These are phyloP conservation scores for Andrena chrysosceles DNA, from an alignment of 2,888 invertebrate genomes.

Conservation along the genomic window DNA sequence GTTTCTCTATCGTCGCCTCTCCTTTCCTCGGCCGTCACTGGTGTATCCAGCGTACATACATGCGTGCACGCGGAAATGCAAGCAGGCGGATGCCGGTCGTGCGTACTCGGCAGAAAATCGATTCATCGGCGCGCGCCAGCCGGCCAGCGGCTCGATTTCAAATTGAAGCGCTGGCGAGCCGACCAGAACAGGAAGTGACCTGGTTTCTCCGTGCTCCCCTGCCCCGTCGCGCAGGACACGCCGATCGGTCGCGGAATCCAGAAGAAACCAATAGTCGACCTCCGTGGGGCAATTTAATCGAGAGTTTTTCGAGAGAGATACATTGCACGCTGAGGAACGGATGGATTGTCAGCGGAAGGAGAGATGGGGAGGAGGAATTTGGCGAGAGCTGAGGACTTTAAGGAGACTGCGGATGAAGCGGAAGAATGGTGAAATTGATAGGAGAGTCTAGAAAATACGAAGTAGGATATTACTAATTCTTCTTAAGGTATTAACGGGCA, in stretches of 20 bases:
- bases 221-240: constrained; percentile 9
- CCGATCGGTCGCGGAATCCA: neutral
- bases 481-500: rapidly evolving
- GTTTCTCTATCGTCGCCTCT: constrained; percentile 14
- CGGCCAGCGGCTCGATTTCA: constrained; percentile 55
- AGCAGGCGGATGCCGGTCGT: constrained; percentile 53
- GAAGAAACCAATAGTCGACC: neutral
- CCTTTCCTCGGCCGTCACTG: constrained; percentile 23
- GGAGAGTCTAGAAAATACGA: neutral
- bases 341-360: no score
- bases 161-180: constrained; percentile 64
- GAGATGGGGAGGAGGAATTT: neutral
- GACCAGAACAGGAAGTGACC: constrained; percentile 70
- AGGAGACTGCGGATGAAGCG: neutral
- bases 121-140: constrained; percentile 59
- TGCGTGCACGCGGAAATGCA: constrained; percentile 69
- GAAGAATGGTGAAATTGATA: neutral
- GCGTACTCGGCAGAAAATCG: constrained; percentile 71
- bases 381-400: no score
- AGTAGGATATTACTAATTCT: neutral
- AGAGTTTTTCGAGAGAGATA: no score
- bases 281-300: neutral
- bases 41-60: constrained; percentile 23
- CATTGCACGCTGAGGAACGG: neutral
- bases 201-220: constrained; percentile 60